Conservation (phyloP, 2,888 invertebrate genomes). For the Acanthosepion esculentum region DNA sequence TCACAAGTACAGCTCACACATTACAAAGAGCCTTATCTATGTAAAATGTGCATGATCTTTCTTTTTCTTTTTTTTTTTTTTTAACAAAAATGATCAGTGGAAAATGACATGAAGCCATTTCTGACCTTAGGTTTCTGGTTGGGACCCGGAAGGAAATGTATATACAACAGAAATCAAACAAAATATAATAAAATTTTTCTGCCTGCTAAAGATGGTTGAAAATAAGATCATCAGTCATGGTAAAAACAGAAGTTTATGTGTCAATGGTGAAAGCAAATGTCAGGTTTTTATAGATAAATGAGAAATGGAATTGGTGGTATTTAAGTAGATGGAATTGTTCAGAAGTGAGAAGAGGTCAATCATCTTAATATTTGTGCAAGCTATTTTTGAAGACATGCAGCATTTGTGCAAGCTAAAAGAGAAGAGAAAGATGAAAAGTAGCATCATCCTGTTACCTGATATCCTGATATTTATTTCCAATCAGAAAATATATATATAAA, state of each 20-base stretch:
- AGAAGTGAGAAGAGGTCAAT: slow-evolving; percentile 17
- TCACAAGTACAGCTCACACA: no score
- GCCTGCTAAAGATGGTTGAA: background rate
- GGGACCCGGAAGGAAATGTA: no score
- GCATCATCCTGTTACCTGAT: background rate
- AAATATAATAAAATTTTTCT: background rate
- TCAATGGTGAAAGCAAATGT: background rate
- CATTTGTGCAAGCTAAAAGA: background rate
- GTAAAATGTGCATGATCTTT: no score
- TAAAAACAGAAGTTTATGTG: background rate
- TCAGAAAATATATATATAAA: background rate
- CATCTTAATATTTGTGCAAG: background rate
- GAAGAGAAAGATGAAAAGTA: background rate
- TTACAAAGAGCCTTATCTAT: no score
- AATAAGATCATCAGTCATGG: background rate
- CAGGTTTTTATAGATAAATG: background rate
- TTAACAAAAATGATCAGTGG: no score
- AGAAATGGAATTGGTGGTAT: background rate
- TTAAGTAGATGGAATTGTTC: background rate
- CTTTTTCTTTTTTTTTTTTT: no score
- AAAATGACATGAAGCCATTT: no score
- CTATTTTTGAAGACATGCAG: background rate
- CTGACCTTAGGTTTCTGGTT: no score
- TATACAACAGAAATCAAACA: no score
- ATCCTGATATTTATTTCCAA: background rate